These are phyloP conservation scores for Ploceus nigricollis DNA, from an alignment of 2,113 vertebrate species.

Conservation along the genomic window DNA sequence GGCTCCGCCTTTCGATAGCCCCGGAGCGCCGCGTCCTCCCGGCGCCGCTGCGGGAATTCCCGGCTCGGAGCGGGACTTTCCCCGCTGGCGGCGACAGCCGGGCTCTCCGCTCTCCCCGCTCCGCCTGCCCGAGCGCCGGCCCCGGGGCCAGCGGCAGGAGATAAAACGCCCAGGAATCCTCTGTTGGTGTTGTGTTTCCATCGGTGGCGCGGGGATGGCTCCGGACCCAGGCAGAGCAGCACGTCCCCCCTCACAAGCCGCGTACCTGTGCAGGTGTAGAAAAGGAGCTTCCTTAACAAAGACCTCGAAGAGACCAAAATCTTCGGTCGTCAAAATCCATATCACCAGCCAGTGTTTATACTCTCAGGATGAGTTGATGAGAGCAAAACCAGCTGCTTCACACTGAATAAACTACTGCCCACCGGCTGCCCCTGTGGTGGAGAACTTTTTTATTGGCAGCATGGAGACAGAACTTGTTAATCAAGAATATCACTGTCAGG, in stretches of 20 bases:
- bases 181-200: rapidly evolving
- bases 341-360: rapidly evolving
- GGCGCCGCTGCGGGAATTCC: neutral
- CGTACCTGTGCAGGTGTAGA: rapidly evolving
- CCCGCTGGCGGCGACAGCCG: neutral
- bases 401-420: rapidly evolving
- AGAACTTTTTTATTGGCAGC: too few species aligned
- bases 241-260: rapidly evolving
- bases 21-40: neutral
- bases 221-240: rapidly evolving
- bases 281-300: neutral
- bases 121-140: neutral
- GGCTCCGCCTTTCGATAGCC: neutral
- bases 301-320: neutral
- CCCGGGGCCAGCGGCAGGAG: neutral
- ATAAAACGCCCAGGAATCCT: rapidly evolving
- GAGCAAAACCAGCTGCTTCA: neutral
- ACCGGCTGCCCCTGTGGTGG: rapidly evolving
- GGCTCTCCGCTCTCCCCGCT: neutral
- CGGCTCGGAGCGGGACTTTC: neutral
- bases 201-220: neutral
- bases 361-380: rapidly evolving
- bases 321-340: rapidly evolving
- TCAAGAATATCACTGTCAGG: rapidly evolving
- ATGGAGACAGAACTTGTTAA: rapidly evolving